Evolutionary conservation across 2,113 vertebrate species (phyloP).

Genomic region (Myiagra hebetior): DNA sequence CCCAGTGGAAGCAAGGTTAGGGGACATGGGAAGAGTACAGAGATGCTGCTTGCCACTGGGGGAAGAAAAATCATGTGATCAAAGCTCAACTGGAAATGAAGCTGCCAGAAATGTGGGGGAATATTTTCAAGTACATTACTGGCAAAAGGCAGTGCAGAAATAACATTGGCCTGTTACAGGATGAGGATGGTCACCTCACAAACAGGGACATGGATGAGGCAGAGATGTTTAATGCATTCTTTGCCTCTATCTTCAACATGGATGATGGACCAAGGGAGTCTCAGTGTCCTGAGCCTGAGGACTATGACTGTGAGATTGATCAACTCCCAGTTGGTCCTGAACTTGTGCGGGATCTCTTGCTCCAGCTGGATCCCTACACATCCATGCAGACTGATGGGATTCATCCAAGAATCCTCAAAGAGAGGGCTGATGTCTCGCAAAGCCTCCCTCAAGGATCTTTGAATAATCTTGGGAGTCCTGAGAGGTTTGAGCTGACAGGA

Average conservation of each 20-base stretch:
- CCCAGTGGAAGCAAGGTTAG: not conserved
- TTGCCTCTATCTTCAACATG: not conserved
- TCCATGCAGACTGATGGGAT: not conserved
- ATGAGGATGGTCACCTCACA: not conserved
- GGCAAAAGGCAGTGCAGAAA: not conserved
- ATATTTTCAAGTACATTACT: not conserved
- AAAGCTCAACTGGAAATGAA: not conserved
- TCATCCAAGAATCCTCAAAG: not conserved
- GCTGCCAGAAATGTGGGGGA: not conserved
- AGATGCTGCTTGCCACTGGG: not conserved
- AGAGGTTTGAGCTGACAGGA: not conserved
- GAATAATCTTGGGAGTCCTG: not conserved
- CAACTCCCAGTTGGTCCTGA: rapidly evolving
- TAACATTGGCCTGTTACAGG: not conserved
- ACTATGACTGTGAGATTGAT: not conserved
- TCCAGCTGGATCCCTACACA: not conserved
- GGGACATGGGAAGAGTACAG: not conserved
- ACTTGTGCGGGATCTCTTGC: not conserved
- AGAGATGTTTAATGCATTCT: not conserved
- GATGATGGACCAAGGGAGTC: not conserved
- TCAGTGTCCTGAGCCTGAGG: not conserved
- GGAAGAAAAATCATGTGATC: not conserved
- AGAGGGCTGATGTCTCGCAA: not conserved
- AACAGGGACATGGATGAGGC: not conserved
- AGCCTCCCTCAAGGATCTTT: not conserved